These are phyloP conservation scores for Quadroppia sp. DNA, from an alignment of 2,888 invertebrate genomes.

Conservation along the genomic window DNA sequence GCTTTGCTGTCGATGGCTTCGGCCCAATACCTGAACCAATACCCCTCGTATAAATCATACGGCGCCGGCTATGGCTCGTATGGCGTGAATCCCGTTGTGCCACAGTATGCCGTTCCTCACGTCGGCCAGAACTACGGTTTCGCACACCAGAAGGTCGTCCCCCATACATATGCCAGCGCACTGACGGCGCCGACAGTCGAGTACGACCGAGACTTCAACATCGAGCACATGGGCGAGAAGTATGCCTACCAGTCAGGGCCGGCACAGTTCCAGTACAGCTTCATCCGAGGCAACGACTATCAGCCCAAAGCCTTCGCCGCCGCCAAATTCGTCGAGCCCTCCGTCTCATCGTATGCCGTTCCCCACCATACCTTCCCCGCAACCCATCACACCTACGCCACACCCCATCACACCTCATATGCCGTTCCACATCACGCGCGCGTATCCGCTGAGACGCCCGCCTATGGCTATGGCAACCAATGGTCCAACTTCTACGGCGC, in stretches of 20 bases:
- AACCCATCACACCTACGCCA: neutral
- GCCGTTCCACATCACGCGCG: too few relatives aligned
- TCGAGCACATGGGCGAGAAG: neutral
- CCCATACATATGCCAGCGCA: neutral
- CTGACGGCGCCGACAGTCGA: neutral
- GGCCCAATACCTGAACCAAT: neutral
- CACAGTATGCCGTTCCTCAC: neutral
- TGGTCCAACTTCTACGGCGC: too few relatives aligned
- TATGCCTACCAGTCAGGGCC: neutral
- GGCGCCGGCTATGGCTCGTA: neutral
- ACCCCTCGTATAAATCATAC: neutral
- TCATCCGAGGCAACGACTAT: neutral
- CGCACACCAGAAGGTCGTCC: neutral
- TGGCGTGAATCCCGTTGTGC: conserved; percentile 7
- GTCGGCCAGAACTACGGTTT: neutral
- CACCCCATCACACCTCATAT: too few relatives aligned
- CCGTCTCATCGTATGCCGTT: neutral
- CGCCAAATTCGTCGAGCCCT: neutral
- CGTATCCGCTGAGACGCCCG: too few relatives aligned
- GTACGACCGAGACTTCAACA: neutral
- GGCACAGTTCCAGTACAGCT: neutral
- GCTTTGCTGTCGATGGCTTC: neutral
- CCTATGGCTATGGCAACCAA: too few relatives aligned
- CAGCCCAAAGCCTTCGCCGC: neutral
- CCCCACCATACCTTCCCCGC: neutral